phyloP scores from a whole-genome alignment of 2,113 vertebrate species.

The Toxotes jaculatrix region DNA sequence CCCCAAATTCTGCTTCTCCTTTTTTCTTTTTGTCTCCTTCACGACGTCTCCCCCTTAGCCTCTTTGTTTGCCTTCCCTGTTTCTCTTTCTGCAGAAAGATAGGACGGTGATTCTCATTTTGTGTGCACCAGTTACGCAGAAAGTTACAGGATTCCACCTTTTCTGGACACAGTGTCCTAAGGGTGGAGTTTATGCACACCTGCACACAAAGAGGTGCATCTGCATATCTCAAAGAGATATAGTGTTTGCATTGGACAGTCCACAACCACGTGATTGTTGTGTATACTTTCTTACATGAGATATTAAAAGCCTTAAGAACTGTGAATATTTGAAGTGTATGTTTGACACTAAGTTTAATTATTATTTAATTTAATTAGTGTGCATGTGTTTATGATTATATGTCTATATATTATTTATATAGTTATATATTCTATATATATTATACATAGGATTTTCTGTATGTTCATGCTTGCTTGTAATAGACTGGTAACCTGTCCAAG shows the following conservation, averaged over 20 bases:
- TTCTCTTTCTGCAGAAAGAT: slow-evolving; percentile 13
- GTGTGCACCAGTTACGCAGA: slow-evolving; percentile 52
- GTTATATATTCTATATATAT: too few species aligned
- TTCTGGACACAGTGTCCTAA: slow-evolving; percentile 13
- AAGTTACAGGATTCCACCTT: slow-evolving; percentile 32
- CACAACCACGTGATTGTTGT: not conserved
- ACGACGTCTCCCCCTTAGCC: not conserved
- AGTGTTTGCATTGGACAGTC: slow-evolving; percentile 12
- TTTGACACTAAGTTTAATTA: not conserved
- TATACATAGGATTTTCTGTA: not conserved
- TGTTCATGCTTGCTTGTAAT: not conserved
- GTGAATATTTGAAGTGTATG: slow-evolving; percentile 13
- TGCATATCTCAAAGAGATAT: not conserved
- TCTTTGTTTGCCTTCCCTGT: slow-evolving; percentile 13
- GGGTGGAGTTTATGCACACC: not conserved
- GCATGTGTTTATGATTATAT: not conserved
- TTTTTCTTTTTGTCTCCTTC: not conserved
- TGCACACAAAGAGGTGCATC: not conserved
- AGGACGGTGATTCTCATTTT: slow-evolving; percentile 18
- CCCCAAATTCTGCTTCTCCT: not conserved
- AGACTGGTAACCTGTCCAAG: too few species aligned
- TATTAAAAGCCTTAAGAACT: not conserved
- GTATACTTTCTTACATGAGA: not conserved
- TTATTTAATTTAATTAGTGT: not conserved
- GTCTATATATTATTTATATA: not conserved